Conservation (phyloP, 2,113 vertebrate species). For the Poeciliopsis turrubarensis region DNA sequence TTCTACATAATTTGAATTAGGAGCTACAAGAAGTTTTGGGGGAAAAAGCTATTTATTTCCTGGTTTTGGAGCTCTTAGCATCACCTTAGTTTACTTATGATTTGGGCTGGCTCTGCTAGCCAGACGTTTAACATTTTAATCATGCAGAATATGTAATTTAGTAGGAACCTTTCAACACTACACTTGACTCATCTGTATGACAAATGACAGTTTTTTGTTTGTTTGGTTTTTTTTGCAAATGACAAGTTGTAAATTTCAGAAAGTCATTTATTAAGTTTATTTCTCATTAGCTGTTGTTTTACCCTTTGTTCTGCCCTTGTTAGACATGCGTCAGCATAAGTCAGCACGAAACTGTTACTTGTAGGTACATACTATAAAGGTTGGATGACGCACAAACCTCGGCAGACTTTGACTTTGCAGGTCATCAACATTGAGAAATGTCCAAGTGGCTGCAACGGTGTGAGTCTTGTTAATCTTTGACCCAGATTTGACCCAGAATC, state of each 20-base stretch:
- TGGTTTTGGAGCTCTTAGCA: not conserved
- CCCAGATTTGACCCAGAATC: not conserved
- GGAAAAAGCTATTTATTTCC: too few species aligned
- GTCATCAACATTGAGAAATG: not conserved
- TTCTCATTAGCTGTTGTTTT: not conserved
- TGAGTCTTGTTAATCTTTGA: not conserved
- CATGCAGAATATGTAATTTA: too few species aligned
- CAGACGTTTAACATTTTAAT: not conserved
- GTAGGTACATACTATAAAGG: not conserved
- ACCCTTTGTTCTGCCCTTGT: too few species aligned
- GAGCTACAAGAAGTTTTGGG: too few species aligned
- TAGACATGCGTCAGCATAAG: conserved; percentile 13
- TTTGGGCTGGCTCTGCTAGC: not conserved
- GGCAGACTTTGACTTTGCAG: conserved; percentile 27
- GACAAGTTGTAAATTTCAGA: too few species aligned
- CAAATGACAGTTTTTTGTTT: too few species aligned
- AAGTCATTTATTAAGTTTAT: not conserved
- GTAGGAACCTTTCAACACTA: too few species aligned
- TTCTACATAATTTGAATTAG: too few species aligned
- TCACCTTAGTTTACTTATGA: too few species aligned
- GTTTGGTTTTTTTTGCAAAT: too few species aligned
- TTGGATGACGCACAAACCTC: conserved; percentile 3
- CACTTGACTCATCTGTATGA: not conserved
- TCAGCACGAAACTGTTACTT: not conserved
- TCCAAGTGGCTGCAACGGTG: not conserved